A percentile compares a stretch with the other conserved stretches of the same genome.
Evolutionary conservation across 1,140 invertebrate species (phyloP).

Genomic region (Globodera rostochiensis): DNA sequence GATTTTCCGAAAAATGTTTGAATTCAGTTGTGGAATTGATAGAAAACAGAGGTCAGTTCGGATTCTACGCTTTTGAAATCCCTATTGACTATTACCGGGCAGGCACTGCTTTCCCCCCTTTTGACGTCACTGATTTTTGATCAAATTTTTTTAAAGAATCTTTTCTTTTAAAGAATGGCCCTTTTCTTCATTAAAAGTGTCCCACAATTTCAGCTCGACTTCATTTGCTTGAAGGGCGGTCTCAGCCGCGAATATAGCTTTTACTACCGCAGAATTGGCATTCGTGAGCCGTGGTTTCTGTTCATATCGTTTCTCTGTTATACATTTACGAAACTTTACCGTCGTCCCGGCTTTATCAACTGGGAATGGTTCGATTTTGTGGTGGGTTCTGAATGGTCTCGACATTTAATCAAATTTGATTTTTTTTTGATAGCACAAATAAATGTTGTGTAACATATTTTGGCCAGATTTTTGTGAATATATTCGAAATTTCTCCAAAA

Average conservation of each 20-base stretch:
- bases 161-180: not conserved
- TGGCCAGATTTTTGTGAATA: too few relatives aligned
- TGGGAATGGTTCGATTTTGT: slow-evolving; percentile 64
- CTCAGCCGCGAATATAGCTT: slow-evolving; percentile 48
- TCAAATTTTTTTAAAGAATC: not conserved
- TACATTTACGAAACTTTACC: slow-evolving; percentile 44
- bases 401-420: slow-evolving; percentile 15
- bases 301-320: slow-evolving; percentile 51
- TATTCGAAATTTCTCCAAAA: too few relatives aligned
- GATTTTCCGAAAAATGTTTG: too few relatives aligned
- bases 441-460: too few relatives aligned
- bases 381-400: slow-evolving; percentile 44
- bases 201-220: slow-evolving; percentile 46
- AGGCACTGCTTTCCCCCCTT: not conserved
- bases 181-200: not conserved
- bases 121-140: not conserved
- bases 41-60: too few relatives aligned
- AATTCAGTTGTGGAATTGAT: too few relatives aligned
- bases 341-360: slow-evolving; percentile 34
- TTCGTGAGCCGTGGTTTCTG: slow-evolving; percentile 51
- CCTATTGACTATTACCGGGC: too few relatives aligned
- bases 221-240: slow-evolving; percentile 60
- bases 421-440: slow-evolving; percentile 23
- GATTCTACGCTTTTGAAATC: too few relatives aligned
- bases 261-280: slow-evolving; percentile 51